Percentiles rank a stretch among this genome's conserved stretches.
phyloP scores from a whole-genome alignment of 1,140 invertebrate species.

The Choristoneura fumiferana region DNA sequence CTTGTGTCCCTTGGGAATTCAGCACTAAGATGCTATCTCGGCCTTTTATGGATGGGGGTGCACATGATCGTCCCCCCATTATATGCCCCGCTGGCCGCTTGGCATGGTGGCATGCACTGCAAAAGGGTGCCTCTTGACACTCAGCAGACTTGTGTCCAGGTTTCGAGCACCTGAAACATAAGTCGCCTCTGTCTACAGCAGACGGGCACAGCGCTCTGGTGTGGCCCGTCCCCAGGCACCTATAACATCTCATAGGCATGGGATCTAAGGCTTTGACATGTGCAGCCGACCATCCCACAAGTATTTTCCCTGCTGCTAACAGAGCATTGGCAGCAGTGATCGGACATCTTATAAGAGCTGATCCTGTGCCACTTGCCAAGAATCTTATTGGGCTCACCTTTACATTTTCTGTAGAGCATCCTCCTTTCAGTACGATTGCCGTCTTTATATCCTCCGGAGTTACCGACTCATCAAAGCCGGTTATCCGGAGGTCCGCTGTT shows the following conservation, averaged over 20 bases:
- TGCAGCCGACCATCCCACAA: no score
- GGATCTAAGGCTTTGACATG: no score
- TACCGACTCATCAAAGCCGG: background rate
- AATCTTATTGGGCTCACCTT: no score
- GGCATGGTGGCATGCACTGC: background rate
- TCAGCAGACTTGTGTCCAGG: background rate
- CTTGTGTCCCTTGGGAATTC: constrained; percentile 18
- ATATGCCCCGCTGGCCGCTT: background rate
- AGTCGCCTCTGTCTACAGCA: background rate
- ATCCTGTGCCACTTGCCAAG: no score
- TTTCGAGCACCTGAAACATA: background rate
- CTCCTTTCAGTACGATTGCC: no score
- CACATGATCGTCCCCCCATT: background rate
- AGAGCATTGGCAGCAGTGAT: no score
- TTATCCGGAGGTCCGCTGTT: background rate
- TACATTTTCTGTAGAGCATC: no score
- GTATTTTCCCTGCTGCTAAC: no score
- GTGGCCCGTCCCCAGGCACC: no score
- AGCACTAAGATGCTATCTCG: no score
- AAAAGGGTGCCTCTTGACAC: background rate
- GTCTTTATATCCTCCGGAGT: background rate
- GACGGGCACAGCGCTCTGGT: background rate
- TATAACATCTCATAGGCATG: no score
- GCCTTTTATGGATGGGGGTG: background rate
- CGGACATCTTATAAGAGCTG: no score